Conservation (phyloP, 2,113 vertebrate genomes). For the Phycodurus eques region DNA sequence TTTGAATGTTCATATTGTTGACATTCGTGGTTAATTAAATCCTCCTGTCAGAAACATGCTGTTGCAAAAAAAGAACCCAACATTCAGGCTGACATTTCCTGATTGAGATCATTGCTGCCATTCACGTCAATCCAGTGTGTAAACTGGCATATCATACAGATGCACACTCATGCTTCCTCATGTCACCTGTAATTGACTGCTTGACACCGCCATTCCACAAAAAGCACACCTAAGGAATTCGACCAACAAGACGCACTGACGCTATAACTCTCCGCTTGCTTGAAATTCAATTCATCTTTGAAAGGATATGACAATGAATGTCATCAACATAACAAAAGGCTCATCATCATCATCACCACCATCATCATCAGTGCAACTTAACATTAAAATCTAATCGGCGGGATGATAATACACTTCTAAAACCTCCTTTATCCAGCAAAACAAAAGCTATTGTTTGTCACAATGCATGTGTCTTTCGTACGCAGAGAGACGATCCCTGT, state of each 20-base stretch:
- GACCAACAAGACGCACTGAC: neutral
- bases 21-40: slow-evolving; percentile 13
- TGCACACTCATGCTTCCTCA: slow-evolving; percentile 13
- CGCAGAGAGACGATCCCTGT: slow-evolving; percentile 61
- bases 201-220: slow-evolving; percentile 12
- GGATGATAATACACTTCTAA: slow-evolving; percentile 63
- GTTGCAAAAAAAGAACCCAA: slow-evolving; percentile 15
- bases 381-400: slow-evolving; percentile 52
- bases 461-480: slow-evolving; percentile 64
- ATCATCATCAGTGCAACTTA: slow-evolving; percentile 42
- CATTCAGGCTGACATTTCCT: slow-evolving; percentile 34
- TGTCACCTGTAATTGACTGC: neutral
- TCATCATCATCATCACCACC: slow-evolving; percentile 12
- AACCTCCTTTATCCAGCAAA: slow-evolving; percentile 59
- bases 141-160: slow-evolving; percentile 32
- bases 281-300: slow-evolving; percentile 14
- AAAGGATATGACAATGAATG: slow-evolving; percentile 4
- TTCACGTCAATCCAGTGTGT: slow-evolving; percentile 48
- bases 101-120: slow-evolving; percentile 47
- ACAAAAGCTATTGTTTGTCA: slow-evolving; percentile 75
- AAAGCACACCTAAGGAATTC: neutral
- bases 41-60: slow-evolving; percentile 40
- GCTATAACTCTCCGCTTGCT: neutral
- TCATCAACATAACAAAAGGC: slow-evolving; percentile 22
- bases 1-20: slow-evolving; percentile 10